Percentiles rank a stretch among this genome's conserved stretches.
phyloP scores from a whole-genome alignment of 2,888 invertebrate species.

The Cephonodes hylas region DNA sequence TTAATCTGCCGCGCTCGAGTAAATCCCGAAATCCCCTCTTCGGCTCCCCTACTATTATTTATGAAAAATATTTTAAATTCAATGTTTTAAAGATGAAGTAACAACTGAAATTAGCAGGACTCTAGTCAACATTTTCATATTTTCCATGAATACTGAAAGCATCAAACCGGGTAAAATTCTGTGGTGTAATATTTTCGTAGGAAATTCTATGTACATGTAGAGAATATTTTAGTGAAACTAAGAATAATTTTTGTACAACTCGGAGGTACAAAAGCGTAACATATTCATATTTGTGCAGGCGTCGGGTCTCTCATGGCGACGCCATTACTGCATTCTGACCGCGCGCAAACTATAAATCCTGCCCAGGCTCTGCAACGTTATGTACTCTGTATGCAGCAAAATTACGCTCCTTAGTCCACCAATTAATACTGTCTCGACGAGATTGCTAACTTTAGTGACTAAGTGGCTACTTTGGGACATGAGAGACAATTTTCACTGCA shows the following conservation, averaged over 20 bases:
- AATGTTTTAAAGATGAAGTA: neutral
- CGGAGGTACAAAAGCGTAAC: constrained; percentile 30
- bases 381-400: constrained; percentile 51
- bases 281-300: constrained; percentile 52
- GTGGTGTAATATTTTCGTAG: neutral
- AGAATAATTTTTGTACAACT: constrained; percentile 54
- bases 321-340: constrained; percentile 63
- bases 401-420: constrained; percentile 48
- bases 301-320: constrained; percentile 37
- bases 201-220: neutral
- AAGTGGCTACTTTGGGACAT: constrained; percentile 21
- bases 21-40: too few relatives aligned
- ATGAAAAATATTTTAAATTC: neutral
- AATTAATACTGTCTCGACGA: constrained; percentile 50
- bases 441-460: constrained; percentile 41
- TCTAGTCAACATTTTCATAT: neutral
- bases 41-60: too few relatives aligned
- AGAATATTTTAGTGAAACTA: constrained; percentile 34
- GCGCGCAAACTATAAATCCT: constrained; percentile 65
- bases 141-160: neutral
- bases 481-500: neutral
- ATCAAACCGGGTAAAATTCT: neutral
- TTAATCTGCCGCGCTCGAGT: too few relatives aligned
- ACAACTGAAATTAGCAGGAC: neutral
- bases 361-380: constrained; percentile 46